Conservation (phyloP, 2,113 vertebrate genomes). For the Hoplias malabaricus region DNA sequence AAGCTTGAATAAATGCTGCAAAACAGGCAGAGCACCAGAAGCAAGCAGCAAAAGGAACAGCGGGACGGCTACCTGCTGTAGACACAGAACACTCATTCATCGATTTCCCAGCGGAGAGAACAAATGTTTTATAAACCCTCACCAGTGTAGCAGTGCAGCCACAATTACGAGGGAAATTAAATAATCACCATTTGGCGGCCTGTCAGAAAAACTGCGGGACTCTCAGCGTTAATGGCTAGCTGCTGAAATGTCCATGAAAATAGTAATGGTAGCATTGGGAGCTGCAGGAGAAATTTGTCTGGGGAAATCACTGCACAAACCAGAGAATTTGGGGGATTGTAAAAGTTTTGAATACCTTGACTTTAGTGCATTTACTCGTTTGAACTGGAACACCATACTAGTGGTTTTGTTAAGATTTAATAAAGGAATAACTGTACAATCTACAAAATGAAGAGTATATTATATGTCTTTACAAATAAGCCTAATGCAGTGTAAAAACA, state of each 20-base stretch:
- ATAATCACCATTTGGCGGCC: neutral
- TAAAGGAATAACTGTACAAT: too few species aligned
- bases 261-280: neutral
- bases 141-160: constrained; percentile 9
- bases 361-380: too few species aligned
- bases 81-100: constrained; percentile 2
- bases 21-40: neutral
- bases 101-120: constrained; percentile 45
- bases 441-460: too few species aligned
- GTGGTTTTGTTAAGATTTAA: too few species aligned
- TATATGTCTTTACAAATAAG: too few species aligned
- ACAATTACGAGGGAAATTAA: constrained; percentile 20
- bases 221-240: neutral
- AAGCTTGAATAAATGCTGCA: constrained; percentile 35
- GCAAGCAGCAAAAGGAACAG: neutral
- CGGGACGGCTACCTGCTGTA: constrained; percentile 8
- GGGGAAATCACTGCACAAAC: too few species aligned
- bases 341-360: too few species aligned
- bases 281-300: too few species aligned
- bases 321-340: too few species aligned
- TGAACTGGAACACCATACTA: too few species aligned
- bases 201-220: neutral
- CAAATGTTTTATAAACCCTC: constrained; percentile 46
- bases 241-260: neutral
- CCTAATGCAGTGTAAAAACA: too few species aligned